Evolutionary conservation across 2,113 vertebrate species (phyloP).

Genomic region (Oreochromis tanganicae): DNA sequence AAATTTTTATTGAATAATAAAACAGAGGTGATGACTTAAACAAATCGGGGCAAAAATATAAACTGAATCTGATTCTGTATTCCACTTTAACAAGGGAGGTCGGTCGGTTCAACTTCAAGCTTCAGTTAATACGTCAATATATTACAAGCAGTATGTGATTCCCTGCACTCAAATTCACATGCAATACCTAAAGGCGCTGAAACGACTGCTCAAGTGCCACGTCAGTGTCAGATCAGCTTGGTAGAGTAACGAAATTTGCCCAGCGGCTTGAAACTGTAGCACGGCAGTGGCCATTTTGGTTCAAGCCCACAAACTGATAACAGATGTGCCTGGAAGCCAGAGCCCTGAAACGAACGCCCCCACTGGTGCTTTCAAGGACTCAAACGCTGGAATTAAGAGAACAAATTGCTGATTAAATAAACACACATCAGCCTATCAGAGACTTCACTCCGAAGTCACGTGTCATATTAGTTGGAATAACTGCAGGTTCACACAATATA

Average conservation of each 20-base stretch:
- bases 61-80: not conserved
- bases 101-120: not conserved
- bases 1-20: not conserved
- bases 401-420: not conserved
- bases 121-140: not conserved
- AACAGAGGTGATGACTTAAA: slow-evolving; percentile 6
- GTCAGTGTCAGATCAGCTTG: not conserved
- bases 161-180: not conserved
- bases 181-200: not conserved
- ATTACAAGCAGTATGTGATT: not conserved
- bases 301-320: not conserved
- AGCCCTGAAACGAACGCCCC: not conserved
- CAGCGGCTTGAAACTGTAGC: not conserved
- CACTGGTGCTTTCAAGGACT: not conserved
- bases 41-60: not conserved
- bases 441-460: not conserved
- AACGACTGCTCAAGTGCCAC: not conserved
- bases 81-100: not conserved
- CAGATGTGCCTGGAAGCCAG: not conserved
- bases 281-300: slow-evolving; percentile 39
- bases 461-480: not conserved
- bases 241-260: not conserved
- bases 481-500: not conserved
- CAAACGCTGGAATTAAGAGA: not conserved
- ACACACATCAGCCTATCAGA: not conserved